Evolutionary conservation across 2,888 invertebrate species (phyloP).

Genomic region (Andrena dorsata): DNA sequence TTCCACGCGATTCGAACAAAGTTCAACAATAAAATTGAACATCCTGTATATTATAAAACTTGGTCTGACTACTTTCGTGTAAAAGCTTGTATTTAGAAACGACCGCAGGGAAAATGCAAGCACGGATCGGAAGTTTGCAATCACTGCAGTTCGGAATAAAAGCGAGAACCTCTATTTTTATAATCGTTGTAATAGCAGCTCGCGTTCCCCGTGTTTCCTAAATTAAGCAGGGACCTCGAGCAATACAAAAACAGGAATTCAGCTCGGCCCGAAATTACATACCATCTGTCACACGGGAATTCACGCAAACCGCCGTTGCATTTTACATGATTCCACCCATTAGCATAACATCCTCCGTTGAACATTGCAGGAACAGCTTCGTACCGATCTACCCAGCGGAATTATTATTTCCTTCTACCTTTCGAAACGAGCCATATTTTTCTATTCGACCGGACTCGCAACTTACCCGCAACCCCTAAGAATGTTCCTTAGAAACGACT

Average conservation of each 20-base stretch:
- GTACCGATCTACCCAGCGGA: background rate
- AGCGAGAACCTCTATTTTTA: background rate
- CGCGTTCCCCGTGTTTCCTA: background rate
- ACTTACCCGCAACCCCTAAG: background rate
- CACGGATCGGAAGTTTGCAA: no score
- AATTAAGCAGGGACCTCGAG: conserved; percentile 1
- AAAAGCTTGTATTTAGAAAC: no score
- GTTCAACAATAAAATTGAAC: no score
- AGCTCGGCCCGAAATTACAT: background rate
- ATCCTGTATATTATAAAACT: no score
- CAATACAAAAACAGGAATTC: background rate
- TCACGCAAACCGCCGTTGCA: conserved; percentile 12
- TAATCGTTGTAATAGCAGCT: background rate
- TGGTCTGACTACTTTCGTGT: no score
- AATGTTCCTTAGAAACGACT: background rate
- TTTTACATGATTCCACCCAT: conserved; percentile 11
- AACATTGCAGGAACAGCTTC: background rate
- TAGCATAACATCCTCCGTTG: conserved; percentile 21
- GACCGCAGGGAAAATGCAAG: no score
- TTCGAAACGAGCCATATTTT: background rate
- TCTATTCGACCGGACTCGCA: background rate
- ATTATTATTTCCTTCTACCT: conserved; percentile 13
- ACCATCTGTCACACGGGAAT: conserved; percentile 28
- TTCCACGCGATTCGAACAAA: no score
- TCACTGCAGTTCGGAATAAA: background rate